These are phyloP conservation scores for Brachyhypopomus occidentalis DNA, from an alignment of 2,113 vertebrate species.

Conservation along the genomic window DNA sequence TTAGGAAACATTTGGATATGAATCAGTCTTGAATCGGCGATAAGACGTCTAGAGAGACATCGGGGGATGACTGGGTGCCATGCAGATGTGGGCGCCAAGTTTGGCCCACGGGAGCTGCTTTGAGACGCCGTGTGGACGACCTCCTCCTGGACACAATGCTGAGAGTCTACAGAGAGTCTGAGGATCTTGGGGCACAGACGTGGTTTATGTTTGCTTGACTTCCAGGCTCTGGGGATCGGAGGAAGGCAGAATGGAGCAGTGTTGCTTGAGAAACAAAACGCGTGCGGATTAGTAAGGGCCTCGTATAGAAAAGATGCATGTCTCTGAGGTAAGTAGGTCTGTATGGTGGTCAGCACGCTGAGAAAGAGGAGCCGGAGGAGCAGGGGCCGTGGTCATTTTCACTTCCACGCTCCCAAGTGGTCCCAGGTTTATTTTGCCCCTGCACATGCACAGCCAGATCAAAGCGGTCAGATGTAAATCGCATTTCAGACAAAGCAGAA, in stretches of 20 bases:
- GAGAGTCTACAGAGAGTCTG: neutral
- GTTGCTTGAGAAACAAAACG: neutral
- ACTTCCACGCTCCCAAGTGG: conserved; percentile 25
- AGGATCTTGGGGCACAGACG: conserved; percentile 13
- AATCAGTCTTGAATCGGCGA: conserved; percentile 14
- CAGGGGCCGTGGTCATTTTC: conserved; percentile 19
- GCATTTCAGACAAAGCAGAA: neutral
- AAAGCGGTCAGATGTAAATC: neutral
- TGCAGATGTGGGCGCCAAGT: neutral
- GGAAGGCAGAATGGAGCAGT: conserved; percentile 26
- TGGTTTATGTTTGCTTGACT: conserved; percentile 1
- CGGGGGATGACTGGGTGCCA: conserved; percentile 39
- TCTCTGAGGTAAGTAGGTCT: conserved; percentile 52
- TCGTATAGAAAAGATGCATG: neutral
- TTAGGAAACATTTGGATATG: conserved; percentile 40
- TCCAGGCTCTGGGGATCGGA: neutral
- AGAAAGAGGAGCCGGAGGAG: conserved; percentile 3
- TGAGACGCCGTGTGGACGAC: conserved; percentile 28
- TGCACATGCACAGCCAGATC: neutral
- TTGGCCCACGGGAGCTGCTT: conserved; percentile 39
- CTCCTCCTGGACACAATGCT: neutral
- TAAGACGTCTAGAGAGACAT: conserved; percentile 23
- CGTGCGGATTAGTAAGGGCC: neutral
- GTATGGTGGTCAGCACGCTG: conserved; percentile 42
- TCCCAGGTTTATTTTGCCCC: conserved; percentile 29